phyloP scores from a whole-genome alignment of 2,113 vertebrate genomes.

The Tautogolabrus adspersus region DNA sequence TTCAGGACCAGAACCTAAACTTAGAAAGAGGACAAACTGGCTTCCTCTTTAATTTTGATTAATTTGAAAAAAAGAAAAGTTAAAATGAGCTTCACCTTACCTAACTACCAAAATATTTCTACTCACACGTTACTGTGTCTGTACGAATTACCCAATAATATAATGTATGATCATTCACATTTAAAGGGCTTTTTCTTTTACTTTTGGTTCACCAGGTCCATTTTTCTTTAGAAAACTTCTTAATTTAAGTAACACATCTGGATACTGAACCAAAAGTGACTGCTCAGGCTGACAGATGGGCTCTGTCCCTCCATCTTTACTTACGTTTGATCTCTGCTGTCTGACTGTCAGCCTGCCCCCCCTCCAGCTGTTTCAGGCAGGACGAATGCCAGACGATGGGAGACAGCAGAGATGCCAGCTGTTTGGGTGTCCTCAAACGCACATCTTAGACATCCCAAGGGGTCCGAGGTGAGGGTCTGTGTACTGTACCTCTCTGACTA shows the following conservation, averaged over 20 bases:
- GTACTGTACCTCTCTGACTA: neutral
- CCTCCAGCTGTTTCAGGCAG: conserved; percentile 71
- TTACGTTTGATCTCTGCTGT: conserved; percentile 69
- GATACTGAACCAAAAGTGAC: conserved; percentile 29
- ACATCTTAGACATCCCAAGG: conserved; percentile 21
- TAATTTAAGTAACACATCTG: neutral
- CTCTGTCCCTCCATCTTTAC: conserved; percentile 67
- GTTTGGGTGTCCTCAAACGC: conserved; percentile 40
- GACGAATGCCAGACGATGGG: conserved; percentile 52
- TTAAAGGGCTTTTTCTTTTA: too few relatives aligned
- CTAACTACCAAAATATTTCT: too few relatives aligned
- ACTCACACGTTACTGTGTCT: too few relatives aligned
- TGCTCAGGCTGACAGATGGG: conserved; percentile 71
- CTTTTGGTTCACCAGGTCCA: too few relatives aligned
- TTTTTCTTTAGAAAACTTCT: too few relatives aligned
- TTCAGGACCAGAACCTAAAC: too few relatives aligned
- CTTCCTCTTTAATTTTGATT: too few relatives aligned
- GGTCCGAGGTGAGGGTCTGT: neutral
- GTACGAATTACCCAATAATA: too few relatives aligned
- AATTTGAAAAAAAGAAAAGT: too few relatives aligned
- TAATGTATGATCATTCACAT: too few relatives aligned
- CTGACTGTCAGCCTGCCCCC: conserved; percentile 59
- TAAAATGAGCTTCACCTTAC: too few relatives aligned
- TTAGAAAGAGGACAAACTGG: too few relatives aligned
- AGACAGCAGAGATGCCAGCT: conserved; percentile 49